Conservation (phyloP, 2,888 invertebrate species). For the Mesoligia furuncula region DNA sequence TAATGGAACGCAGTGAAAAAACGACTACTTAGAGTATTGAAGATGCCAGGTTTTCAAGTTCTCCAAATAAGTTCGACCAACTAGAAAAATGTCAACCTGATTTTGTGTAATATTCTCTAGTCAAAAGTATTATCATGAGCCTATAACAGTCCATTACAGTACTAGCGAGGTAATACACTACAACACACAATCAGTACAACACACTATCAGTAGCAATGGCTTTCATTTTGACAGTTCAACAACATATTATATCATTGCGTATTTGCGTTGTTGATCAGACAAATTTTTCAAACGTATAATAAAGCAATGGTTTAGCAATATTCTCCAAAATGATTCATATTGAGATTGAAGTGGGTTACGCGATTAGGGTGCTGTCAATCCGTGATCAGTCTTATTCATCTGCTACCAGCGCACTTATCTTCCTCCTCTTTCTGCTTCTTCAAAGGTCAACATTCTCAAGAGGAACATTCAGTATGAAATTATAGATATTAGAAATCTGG, state of each 20-base stretch:
- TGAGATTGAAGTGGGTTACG: not conserved
- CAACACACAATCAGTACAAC: not conserved
- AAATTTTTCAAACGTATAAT: not conserved
- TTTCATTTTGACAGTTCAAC: not conserved
- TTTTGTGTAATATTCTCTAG: not conserved
- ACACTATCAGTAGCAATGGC: not conserved
- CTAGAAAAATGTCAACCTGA: not conserved
- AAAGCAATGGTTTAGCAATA: not conserved
- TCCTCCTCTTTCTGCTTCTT: not conserved
- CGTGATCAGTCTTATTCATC: not conserved
- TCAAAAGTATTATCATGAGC: not conserved
- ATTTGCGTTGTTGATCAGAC: not conserved
- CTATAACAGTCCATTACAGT: not conserved
- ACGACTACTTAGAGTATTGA: constrained; percentile 1
- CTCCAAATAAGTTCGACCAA: not conserved
- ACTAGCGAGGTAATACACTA: not conserved
- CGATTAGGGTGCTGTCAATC: not conserved
- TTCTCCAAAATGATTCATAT: not conserved
- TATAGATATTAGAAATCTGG: too few species aligned
- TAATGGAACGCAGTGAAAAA: constrained; percentile 31
- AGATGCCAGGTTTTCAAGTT: not conserved
- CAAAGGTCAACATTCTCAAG: not conserved
- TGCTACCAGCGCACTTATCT: not conserved
- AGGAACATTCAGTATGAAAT: not conserved
- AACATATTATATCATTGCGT: not conserved